phyloP scores from a whole-genome alignment of 53 echinoderm and acorn worm species.

The Apostichopus leukothele region DNA sequence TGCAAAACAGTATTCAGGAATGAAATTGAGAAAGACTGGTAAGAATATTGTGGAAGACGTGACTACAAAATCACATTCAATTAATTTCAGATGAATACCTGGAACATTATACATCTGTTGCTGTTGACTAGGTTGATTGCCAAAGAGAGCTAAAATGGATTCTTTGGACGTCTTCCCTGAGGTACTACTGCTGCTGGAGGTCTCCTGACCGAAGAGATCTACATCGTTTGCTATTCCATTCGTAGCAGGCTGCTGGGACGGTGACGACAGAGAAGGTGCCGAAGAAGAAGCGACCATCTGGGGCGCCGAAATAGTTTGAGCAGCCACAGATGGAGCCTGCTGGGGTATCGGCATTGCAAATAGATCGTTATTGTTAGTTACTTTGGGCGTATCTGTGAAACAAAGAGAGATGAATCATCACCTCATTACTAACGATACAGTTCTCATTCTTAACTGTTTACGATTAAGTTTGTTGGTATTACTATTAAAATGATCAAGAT shows the following conservation, averaged over 20 bases:
- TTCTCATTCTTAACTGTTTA: too few relatives aligned
- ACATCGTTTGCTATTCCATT: constrained; percentile 6
- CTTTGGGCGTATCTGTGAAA: constrained; percentile 30
- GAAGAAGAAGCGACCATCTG: constrained; percentile 36
- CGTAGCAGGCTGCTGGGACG: background rate
- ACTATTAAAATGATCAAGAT: too few relatives aligned
- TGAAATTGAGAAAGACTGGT: too few relatives aligned
- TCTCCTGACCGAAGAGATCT: constrained; percentile 24
- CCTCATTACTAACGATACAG: too few relatives aligned
- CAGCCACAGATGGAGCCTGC: background rate
- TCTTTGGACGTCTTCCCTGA: constrained; percentile 42
- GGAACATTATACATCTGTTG: constrained; percentile 43
- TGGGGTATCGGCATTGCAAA: constrained; percentile 15
- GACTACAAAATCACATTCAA: too few relatives aligned
- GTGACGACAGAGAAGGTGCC: constrained; percentile 23
- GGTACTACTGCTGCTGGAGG: background rate
- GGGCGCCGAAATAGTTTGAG: constrained; percentile 9
- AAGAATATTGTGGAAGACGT: too few relatives aligned
- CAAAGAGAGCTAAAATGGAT: constrained; percentile 42
- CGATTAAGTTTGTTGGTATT: too few relatives aligned
- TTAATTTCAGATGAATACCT: background rate
- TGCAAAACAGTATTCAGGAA: too few relatives aligned
- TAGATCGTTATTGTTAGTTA: constrained; percentile 28
- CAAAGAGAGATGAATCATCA: background rate
- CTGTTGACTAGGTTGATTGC: constrained; percentile 21